These are phyloP conservation scores for Megaptera novaeangliae DNA, from an alignment of 2,113 vertebrate genomes.

Conservation along the genomic window DNA sequence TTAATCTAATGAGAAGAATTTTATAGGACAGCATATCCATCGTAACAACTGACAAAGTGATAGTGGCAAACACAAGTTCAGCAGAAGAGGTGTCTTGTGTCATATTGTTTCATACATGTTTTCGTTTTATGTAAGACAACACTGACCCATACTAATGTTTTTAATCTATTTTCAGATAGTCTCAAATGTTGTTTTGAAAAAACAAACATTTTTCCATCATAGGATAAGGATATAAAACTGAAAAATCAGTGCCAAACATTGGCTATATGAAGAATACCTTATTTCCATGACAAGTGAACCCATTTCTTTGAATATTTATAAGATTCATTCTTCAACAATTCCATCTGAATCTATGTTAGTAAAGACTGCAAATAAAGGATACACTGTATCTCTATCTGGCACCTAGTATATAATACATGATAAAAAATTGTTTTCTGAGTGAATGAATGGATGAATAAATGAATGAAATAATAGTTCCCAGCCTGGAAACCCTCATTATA, in stretches of 20 bases:
- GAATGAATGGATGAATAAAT: not conserved
- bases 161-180: not conserved
- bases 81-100: not conserved
- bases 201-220: not conserved
- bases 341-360: not conserved
- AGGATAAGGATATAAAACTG: not conserved
- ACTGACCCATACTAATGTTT: not conserved
- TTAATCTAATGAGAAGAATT: not conserved
- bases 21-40: not conserved
- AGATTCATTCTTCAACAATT: not conserved
- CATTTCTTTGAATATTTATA: slow-evolving; percentile 7
- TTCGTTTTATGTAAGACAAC: not conserved
- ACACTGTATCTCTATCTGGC: not conserved
- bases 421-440: not conserved
- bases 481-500: not conserved
- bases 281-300: not conserved
- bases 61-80: rapidly evolving
- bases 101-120: too few relatives aligned
- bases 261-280: not conserved
- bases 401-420: too few relatives aligned
- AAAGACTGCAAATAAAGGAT: not conserved
- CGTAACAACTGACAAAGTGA: not conserved
- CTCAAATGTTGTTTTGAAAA: not conserved
- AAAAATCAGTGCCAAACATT: not conserved
- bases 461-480: not conserved